These are phyloP conservation scores for Nymphalis io DNA, from an alignment of 1,140 invertebrate species.

Conservation along the genomic window DNA sequence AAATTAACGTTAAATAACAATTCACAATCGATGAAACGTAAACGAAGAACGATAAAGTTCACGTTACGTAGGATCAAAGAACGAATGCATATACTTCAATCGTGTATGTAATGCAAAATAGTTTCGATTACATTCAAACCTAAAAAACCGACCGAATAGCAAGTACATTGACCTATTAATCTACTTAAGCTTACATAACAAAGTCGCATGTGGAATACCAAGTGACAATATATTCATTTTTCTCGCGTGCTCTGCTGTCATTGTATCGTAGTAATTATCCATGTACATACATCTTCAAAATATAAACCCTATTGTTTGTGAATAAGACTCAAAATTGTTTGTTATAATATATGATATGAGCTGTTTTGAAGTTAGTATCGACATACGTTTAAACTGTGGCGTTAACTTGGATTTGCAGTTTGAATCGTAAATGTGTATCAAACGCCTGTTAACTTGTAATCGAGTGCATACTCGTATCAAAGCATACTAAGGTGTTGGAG, in stretches of 20 bases:
- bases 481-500: slow-evolving; percentile 4
- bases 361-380: slow-evolving; percentile 16
- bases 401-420: slow-evolving; percentile 51
- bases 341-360: slow-evolving; percentile 1
- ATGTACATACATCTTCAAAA: slow-evolving; percentile 29
- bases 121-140: slow-evolving; percentile 41
- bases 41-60: slow-evolving; percentile 7
- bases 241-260: slow-evolving; percentile 56
- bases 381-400: slow-evolving; percentile 48
- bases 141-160: slow-evolving; percentile 50
- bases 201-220: slow-evolving; percentile 51
- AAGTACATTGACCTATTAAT: slow-evolving; percentile 69
- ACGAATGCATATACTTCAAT: slow-evolving; percentile 19
- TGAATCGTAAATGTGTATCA: slow-evolving; percentile 54
- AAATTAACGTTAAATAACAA: neutral
- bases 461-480: slow-evolving; percentile 4
- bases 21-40: neutral
- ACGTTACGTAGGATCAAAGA: neutral
- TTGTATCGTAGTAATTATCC: slow-evolving; percentile 52
- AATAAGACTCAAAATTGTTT: slow-evolving; percentile 31
- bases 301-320: slow-evolving; percentile 34
- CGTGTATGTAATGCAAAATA: slow-evolving; percentile 36
- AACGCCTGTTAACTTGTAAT: slow-evolving; percentile 47
- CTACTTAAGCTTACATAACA: slow-evolving; percentile 68
- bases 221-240: slow-evolving; percentile 54